Percentiles rank a stretch among this genome's conserved stretches.
Conservation (phyloP, 2,888 invertebrate genomes). For the Eupithecia inturbata region DNA sequence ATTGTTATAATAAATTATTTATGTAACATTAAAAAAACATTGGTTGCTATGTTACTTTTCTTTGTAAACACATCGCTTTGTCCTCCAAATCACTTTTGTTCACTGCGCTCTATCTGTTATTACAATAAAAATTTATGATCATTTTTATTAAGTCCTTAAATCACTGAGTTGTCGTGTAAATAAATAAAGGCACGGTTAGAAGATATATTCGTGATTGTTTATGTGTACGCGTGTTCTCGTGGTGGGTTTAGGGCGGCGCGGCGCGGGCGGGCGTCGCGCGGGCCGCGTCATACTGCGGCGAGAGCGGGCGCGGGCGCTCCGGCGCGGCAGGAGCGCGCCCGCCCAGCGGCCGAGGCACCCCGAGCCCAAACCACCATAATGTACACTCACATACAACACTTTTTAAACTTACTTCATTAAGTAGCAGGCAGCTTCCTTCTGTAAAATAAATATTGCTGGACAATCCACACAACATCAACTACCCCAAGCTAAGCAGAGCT, state of each 20-base stretch:
- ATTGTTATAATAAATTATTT: slow-evolving; percentile 22
- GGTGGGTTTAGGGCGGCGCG: slow-evolving; percentile 51
- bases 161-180: slow-evolving; percentile 45
- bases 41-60: slow-evolving; percentile 77
- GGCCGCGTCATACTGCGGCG: slow-evolving; percentile 80
- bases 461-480: too few species aligned
- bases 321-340: slow-evolving; percentile 29
- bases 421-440: background rate
- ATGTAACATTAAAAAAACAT: slow-evolving; percentile 52
- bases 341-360: slow-evolving; percentile 39
- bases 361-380: slow-evolving; percentile 21
- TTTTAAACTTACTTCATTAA: background rate
- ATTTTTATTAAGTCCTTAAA: slow-evolving; percentile 32
- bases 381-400: slow-evolving; percentile 41
- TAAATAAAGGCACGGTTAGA: slow-evolving; percentile 67
- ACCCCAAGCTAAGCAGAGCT: too few species aligned
- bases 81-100: slow-evolving; percentile 55
- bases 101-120: slow-evolving; percentile 41
- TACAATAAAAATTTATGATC: slow-evolving; percentile 32
- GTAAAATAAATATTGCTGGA: too few species aligned
- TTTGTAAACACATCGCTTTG: slow-evolving; percentile 75
- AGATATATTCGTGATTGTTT: slow-evolving; percentile 42
- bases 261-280: slow-evolving; percentile 68
- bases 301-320: slow-evolving; percentile 47
- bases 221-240: slow-evolving; percentile 41